phyloP scores from a whole-genome alignment of 1,140 invertebrate genomes.

The Chrysopa pallens region DNA sequence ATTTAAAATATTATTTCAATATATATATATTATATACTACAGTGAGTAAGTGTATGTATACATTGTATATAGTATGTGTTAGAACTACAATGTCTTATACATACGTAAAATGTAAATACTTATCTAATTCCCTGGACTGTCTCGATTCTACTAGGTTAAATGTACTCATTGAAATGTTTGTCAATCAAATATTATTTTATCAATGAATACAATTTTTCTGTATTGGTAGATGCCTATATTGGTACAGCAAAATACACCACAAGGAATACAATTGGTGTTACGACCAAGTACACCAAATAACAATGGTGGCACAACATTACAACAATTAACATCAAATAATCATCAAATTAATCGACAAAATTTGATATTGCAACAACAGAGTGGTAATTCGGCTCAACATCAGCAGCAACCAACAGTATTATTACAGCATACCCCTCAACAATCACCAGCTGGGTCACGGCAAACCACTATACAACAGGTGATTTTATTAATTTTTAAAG shows the following conservation, averaged over 20 bases:
- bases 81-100: too few species aligned
- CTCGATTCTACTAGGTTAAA: too few species aligned
- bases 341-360: slow-evolving; percentile 12
- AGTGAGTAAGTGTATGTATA: too few species aligned
- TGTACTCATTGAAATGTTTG: too few species aligned
- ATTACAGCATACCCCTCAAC: background rate
- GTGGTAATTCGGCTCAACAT: slow-evolving; percentile 8
- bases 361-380: slow-evolving; percentile 18
- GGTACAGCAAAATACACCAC: slow-evolving; percentile 24
- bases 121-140: too few species aligned
- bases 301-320: too few species aligned
- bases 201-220: background rate
- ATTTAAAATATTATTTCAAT: too few species aligned
- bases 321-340: background rate
- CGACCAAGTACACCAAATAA: slow-evolving; percentile 26
- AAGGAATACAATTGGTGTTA: slow-evolving; percentile 30
- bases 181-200: slow-evolving; percentile 20
- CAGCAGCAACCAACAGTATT: slow-evolving; percentile 12
- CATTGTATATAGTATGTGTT: too few species aligned
- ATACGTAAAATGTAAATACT: too few species aligned
- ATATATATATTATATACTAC: too few species aligned
- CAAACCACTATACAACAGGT: slow-evolving; percentile 1
- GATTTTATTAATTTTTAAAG: too few species aligned
- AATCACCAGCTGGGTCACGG: background rate
- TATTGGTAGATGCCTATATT: slow-evolving; percentile 18